These are phyloP conservation scores for Trissoscelio sp. DNA, from an alignment of 2,888 invertebrate species.

Conservation along the genomic window DNA sequence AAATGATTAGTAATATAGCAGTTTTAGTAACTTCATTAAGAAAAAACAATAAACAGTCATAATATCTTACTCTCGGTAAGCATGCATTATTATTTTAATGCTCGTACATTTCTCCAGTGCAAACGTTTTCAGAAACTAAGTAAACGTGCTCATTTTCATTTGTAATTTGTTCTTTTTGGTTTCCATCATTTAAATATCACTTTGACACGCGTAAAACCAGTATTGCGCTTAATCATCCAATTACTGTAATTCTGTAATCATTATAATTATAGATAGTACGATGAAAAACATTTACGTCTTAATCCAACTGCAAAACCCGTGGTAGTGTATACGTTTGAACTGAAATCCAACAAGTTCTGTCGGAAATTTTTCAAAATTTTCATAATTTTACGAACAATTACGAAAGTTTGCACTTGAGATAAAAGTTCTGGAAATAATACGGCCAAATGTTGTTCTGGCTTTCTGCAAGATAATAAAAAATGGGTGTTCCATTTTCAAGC, in stretches of 20 bases:
- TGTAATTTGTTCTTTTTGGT: not conserved
- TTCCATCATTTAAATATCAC: not conserved
- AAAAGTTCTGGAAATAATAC: not conserved
- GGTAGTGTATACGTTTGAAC: no score
- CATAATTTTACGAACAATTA: no score
- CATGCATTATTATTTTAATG: constrained; percentile 47
- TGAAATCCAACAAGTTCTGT: no score
- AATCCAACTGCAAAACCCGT: no score
- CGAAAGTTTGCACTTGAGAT: not conserved
- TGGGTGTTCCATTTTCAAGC: not conserved
- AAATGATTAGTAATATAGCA: constrained; percentile 44
- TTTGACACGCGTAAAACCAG: no score
- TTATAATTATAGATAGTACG: no score
- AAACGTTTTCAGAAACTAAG: constrained; percentile 23
- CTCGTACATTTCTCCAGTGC: constrained; percentile 1
- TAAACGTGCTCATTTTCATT: not conserved
- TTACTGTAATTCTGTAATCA: no score
- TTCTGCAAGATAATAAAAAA: not conserved
- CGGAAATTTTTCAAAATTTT: no score
- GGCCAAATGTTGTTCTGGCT: no score
- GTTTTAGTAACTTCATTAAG: constrained; percentile 55
- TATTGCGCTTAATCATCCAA: no score
- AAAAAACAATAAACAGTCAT: constrained; percentile 54
- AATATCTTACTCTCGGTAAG: constrained; percentile 38
- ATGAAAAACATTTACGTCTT: no score